These are phyloP conservation scores for Solenopsis fugax DNA, from an alignment of 1,140 invertebrate species.

Conservation along the genomic window DNA sequence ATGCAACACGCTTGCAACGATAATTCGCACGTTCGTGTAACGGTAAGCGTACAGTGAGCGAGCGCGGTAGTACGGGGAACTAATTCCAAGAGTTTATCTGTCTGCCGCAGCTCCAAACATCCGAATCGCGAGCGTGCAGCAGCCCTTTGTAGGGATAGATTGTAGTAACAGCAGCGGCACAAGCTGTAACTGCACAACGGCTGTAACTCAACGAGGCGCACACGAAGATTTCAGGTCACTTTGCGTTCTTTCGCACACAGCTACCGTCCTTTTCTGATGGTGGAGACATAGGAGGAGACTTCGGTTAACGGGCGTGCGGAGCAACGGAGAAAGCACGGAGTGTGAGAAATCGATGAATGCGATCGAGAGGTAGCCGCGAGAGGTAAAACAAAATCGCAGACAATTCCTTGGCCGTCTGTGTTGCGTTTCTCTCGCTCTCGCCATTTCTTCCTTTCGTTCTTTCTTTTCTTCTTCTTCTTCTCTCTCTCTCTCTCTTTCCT, in stretches of 20 bases:
- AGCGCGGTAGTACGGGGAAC: constrained; percentile 72
- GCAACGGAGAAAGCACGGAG: constrained; percentile 72
- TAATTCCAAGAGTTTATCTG: constrained; percentile 81
- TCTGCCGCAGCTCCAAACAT: constrained; percentile 67
- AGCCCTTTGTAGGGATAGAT: constrained; percentile 67
- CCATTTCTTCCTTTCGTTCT: constrained; percentile 46
- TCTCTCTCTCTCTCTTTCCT: constrained; percentile 6
- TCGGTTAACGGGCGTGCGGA: constrained; percentile 48
- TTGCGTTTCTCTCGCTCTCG: constrained; percentile 70
- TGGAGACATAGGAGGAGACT: constrained; percentile 60
- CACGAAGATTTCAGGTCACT: constrained; percentile 75
- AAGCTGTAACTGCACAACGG: constrained; percentile 61
- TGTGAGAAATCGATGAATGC: constrained; percentile 86
- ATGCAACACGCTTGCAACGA: constrained; percentile 16
- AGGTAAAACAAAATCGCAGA: constrained; percentile 83
- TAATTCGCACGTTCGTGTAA: constrained; percentile 37
- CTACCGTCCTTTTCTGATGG: constrained; percentile 50
- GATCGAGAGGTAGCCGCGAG: constrained; percentile 82
- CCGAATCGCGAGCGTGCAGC: constrained; percentile 55
- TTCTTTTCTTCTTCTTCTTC: not conserved
- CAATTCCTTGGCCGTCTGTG: constrained; percentile 77
- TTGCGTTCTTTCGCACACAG: constrained; percentile 72
- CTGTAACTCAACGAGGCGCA: constrained; percentile 70
- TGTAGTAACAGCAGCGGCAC: constrained; percentile 54
- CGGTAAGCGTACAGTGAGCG: not conserved